These are phyloP conservation scores for Trilocha varians DNA, from an alignment of 2,888 invertebrate genomes.

Conservation along the genomic window DNA sequence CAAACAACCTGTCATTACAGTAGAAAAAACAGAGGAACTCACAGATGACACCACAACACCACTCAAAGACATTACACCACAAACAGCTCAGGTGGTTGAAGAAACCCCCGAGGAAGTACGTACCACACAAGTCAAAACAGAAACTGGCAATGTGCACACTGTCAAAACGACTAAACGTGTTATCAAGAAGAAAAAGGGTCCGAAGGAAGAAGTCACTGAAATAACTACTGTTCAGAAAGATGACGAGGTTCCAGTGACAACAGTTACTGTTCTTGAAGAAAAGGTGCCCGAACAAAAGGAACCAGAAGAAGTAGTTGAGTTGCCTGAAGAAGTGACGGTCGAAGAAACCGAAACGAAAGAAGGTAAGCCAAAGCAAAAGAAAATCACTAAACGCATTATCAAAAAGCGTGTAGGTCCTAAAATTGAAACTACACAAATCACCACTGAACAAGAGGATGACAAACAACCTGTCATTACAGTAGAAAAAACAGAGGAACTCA, in stretches of 20 bases:
- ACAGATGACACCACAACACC: slow-evolving; percentile 24
- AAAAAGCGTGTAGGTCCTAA: slow-evolving; percentile 38
- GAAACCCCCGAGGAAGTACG: no score
- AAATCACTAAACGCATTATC: slow-evolving; percentile 14
- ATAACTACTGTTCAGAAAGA: slow-evolving; percentile 49
- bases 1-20: slow-evolving; percentile 44
- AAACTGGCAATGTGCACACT: slow-evolving; percentile 37
- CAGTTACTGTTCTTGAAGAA: slow-evolving; percentile 31
- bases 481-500: slow-evolving; percentile 23
- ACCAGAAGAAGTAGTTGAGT: slow-evolving; percentile 21
- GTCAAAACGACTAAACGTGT: slow-evolving; percentile 45
- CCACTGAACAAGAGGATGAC: slow-evolving; percentile 30
- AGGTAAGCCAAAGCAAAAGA: slow-evolving; percentile 28
- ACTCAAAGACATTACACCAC: no score
- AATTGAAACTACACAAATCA: slow-evolving; percentile 39
- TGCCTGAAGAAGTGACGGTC: slow-evolving; percentile 36
- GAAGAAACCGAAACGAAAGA: slow-evolving; percentile 27
- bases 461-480: slow-evolving; percentile 29
- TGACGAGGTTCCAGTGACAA: slow-evolving; percentile 34
- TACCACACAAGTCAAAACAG: slow-evolving; percentile 9
- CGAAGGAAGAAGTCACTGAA: slow-evolving; percentile 52
- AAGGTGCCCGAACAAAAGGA: slow-evolving; percentile 33
- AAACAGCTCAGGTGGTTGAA: no score
- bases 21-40: slow-evolving; percentile 38
- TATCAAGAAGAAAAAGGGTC: slow-evolving; percentile 49